These are phyloP conservation scores for Origma solitaria DNA, from an alignment of 2,113 vertebrate genomes.

Conservation along the genomic window DNA sequence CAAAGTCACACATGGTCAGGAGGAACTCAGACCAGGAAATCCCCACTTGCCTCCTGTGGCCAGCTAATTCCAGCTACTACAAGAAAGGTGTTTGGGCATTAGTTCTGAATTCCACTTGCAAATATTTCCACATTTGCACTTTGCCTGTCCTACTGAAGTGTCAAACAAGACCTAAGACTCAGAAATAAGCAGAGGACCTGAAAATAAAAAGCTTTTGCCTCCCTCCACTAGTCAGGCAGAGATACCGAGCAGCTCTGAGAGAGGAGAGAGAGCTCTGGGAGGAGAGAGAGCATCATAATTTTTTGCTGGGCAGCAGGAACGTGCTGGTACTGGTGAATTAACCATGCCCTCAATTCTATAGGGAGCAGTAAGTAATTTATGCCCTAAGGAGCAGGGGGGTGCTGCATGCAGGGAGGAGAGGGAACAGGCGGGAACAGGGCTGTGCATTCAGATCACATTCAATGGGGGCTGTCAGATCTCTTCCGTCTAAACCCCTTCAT, in stretches of 20 bases:
- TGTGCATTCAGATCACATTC: slow-evolving; percentile 25
- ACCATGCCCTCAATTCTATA: background rate
- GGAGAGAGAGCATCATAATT: background rate
- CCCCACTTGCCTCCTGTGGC: background rate
- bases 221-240: background rate
- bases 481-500: background rate
- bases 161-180: background rate
- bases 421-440: background rate
- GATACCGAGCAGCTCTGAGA: background rate
- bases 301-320: background rate
- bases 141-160: background rate
- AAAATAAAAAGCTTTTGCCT: background rate
- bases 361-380: background rate
- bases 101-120: background rate
- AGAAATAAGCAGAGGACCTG: background rate
- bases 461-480: slow-evolving; percentile 4
- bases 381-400: slow-evolving; percentile 5
- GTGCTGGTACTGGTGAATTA: background rate
- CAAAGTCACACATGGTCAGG: background rate
- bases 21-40: slow-evolving; percentile 18
- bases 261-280: background rate
- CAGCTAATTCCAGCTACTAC: background rate
- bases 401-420: background rate
- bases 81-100: background rate
- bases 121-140: background rate